Evolutionary conservation across 2,797 vertebrate species (phyloP).

Genomic region (Brachymystax lenok): DNA sequence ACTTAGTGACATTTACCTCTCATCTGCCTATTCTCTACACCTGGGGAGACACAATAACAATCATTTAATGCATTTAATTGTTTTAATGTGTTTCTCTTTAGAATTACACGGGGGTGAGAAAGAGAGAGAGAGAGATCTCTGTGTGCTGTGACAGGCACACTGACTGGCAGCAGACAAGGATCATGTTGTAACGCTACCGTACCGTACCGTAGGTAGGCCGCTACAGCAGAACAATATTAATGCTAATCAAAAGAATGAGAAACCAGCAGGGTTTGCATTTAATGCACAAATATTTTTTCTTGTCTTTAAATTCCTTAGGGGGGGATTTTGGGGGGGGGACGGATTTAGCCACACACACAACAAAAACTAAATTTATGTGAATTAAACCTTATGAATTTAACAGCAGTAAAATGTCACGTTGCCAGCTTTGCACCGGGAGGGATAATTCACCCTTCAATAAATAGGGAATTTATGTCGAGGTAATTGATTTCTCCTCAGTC

Average conservation of each 20-base stretch:
- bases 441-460: conserved; percentile 49
- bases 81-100: conserved; percentile 54
- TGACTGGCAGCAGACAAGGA: neutral
- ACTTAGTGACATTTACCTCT: conserved; percentile 70
- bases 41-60: conserved; percentile 56
- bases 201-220: conserved; percentile 24
- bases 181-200: conserved; percentile 40
- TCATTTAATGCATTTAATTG: conserved; percentile 68
- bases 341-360: conserved; percentile 46
- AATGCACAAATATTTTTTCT: conserved; percentile 62
- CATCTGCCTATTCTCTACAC: conserved; percentile 47
- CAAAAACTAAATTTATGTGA: conserved; percentile 46
- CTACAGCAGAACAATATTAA: conserved; percentile 64
- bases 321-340: conserved; percentile 8
- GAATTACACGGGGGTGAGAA: conserved; percentile 30
- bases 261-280: conserved; percentile 60
- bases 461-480: conserved; percentile 61
- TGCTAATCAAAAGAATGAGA: conserved; percentile 67
- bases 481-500: conserved; percentile 76
- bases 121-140: conserved; percentile 36
- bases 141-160: conserved; percentile 12
- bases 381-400: conserved; percentile 56
- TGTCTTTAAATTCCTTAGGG: conserved; percentile 60
- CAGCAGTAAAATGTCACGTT: conserved; percentile 37
- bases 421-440: conserved; percentile 38